phyloP scores from a whole-genome alignment of 2,113 vertebrate genomes.

The Pipa parva region DNA sequence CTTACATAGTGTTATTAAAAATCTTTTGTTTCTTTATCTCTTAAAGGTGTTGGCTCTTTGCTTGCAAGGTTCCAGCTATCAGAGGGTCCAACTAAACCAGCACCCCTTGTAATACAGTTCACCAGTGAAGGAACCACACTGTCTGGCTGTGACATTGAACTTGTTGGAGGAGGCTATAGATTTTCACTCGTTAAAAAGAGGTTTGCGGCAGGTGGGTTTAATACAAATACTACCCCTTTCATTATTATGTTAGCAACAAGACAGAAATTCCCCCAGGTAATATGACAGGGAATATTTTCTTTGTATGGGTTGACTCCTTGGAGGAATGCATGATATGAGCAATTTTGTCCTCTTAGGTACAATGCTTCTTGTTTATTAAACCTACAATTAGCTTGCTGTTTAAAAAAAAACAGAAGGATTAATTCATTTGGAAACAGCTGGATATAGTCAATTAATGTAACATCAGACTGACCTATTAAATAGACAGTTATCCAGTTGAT shows the following conservation, averaged over 20 bases:
- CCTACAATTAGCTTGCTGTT: too few relatives aligned
- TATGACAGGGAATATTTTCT: too few relatives aligned
- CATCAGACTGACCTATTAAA: too few relatives aligned
- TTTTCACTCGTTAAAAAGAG: constrained; percentile 98
- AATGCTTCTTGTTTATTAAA: too few relatives aligned
- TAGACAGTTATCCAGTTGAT: too few relatives aligned
- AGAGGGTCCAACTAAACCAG: constrained; percentile 86
- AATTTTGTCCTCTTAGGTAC: too few relatives aligned
- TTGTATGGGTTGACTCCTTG: too few relatives aligned
- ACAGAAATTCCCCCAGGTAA: too few relatives aligned
- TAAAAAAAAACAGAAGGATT: too few relatives aligned
- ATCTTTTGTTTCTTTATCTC: background rate
- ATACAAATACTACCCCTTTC: background rate
- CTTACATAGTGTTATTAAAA: background rate
- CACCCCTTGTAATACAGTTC: constrained; percentile 90
- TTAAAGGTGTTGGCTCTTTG: constrained; percentile 84
- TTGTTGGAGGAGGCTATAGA: constrained; percentile 88
- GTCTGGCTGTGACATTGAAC: constrained; percentile 91
- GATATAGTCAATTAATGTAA: too few relatives aligned
- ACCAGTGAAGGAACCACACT: constrained; percentile 95
- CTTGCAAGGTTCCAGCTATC: constrained; percentile 89
- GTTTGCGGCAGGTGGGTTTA: constrained; percentile 84
- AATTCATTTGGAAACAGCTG: too few relatives aligned
- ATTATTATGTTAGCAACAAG: constrained; percentile 6
- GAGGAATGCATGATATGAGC: too few relatives aligned